Evolutionary conservation across 1,140 invertebrate genomes (phyloP), one percentile per base, ranked within the genome.

Genomic region (Belonocnema kinseyi): DNA sequence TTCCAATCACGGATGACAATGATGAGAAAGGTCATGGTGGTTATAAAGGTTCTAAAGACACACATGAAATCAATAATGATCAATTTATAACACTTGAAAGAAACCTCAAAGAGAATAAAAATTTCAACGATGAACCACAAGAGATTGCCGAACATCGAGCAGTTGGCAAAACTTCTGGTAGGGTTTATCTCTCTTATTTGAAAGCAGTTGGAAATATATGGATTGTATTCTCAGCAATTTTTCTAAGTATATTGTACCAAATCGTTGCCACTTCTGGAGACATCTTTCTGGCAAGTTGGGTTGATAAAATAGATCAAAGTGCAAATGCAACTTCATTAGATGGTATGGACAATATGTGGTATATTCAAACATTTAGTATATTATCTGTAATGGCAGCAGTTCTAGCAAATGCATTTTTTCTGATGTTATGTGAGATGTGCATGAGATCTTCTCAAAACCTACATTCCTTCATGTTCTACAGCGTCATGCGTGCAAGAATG

Each of bases 211-310:
- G 90, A 54, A 93, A 92, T 4, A 88, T 91, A 21, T 87, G 90
- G 40, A 79, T 92, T 13, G 77, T 93, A 10, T 89, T 93, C 11
- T 58, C 86, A 6, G 91, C 95, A 85, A 51, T 91, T 5, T 3
- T 91, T 14, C 85, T 94, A 3, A 93, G 93, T 74, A 56, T 92
- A 11, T 78, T 92, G 0, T 92, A 92, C 10, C 94, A 95, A 86
- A 78, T 93, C 16, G 83, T 93, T 33, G 92, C 92, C 17, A 94
- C 93, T 26, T 92, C 92, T 17, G 92, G 92, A 16, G 94, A 95
- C 82, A 94, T 94, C 84, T 95, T 94, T 88, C 88, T 95, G 2
- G 93, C 93, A 4, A 94, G 92, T 84, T 95, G 94, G 94, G 85
- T 88, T 12, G 33, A 61, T 33, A 11, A 26, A 3, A 26, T 33